Conservation (phyloP, 2,888 invertebrate species). For the Eilema caniola region DNA sequence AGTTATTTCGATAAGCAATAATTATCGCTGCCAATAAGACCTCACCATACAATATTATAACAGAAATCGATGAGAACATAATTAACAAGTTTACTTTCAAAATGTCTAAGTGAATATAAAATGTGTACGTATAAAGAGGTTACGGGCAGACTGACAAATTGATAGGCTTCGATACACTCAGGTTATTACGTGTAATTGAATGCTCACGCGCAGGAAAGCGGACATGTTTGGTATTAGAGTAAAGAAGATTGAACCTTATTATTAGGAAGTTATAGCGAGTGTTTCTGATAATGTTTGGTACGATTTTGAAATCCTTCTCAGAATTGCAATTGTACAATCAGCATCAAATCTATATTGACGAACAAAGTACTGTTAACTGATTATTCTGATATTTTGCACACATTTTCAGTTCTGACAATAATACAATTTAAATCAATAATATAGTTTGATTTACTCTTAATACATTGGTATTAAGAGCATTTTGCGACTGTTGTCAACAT, state of each 20-base stretch:
- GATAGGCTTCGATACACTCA: constrained; percentile 72
- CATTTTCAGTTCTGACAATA: too few relatives aligned
- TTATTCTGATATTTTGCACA: too few relatives aligned
- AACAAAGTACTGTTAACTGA: too few relatives aligned
- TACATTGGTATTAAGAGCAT: too few relatives aligned
- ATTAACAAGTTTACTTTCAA: constrained; percentile 82
- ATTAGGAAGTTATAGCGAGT: constrained; percentile 3
- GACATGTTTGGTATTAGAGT: constrained; percentile 14
- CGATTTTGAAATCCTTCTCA: background rate
- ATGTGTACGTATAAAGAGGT: constrained; percentile 56
- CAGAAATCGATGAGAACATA: constrained; percentile 75
- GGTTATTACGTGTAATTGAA: constrained; percentile 80
- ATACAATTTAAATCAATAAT: too few relatives aligned
- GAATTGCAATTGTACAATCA: background rate
- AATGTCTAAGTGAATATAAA: constrained; percentile 72
- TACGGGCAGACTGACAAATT: constrained; percentile 70
- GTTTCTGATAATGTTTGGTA: background rate
- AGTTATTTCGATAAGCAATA: constrained; percentile 36
- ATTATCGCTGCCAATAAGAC: constrained; percentile 35
- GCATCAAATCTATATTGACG: too few relatives aligned
- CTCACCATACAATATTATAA: constrained; percentile 65
- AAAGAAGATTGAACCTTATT: constrained; percentile 36
- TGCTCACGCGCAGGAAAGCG: constrained; percentile 69
- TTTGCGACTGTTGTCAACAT: too few relatives aligned
- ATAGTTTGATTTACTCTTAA: too few relatives aligned